phyloP scores from a whole-genome alignment of 1,140 invertebrate species.

The Camponotus pennsylvanicus region DNA sequence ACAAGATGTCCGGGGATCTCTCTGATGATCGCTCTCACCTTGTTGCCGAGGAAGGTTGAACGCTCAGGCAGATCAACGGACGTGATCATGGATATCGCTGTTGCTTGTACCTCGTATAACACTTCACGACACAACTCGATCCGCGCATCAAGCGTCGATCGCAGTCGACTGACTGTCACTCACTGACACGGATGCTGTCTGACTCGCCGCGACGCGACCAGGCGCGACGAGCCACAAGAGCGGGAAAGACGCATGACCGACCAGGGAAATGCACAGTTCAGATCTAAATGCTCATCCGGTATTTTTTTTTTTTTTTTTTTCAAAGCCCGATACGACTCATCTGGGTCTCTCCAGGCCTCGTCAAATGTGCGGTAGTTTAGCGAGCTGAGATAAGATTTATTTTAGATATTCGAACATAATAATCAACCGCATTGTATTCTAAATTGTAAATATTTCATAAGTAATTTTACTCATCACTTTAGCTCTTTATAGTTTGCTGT shows the following conservation, averaged over 20 bases:
- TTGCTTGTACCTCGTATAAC: neutral
- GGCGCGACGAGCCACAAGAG: neutral
- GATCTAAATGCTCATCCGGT: neutral
- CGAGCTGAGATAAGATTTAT: too few relatives aligned
- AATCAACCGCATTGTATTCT: too few relatives aligned
- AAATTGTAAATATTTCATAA: too few relatives aligned
- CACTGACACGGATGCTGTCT: neutral
- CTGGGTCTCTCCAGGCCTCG: too few relatives aligned
- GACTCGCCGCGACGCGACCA: neutral
- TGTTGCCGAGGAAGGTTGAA: conserved; percentile 12
- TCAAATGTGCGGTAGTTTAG: neutral
- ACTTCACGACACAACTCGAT: neutral
- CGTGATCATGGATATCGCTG: conserved; percentile 25
- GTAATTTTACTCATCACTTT: too few relatives aligned
- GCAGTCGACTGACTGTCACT: neutral
- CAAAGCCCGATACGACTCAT: neutral
- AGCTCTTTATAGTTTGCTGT: too few relatives aligned
- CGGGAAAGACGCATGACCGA: neutral
- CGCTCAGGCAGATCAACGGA: conserved; percentile 14
- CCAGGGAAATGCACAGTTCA: neutral
- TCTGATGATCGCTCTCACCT: conserved; percentile 14
- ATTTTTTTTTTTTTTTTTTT: neutral
- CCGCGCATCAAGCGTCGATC: neutral
- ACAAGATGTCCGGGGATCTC: neutral
- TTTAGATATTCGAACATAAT: too few relatives aligned